Conservation (phyloP, 2,113 vertebrate species). For the Bostrychus sinensis region DNA sequence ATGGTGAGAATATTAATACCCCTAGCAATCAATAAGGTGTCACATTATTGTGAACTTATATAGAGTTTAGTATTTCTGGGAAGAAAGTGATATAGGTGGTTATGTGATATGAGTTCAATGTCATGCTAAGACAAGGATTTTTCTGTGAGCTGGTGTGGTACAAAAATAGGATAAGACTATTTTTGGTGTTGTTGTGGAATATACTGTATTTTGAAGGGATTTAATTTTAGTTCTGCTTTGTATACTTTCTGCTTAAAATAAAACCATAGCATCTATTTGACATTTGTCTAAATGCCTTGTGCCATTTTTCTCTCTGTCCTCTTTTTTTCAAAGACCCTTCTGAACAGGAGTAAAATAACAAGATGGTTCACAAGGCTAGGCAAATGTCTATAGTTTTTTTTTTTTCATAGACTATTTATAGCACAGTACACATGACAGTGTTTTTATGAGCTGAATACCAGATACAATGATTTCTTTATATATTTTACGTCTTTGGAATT, state of each 20-base stretch:
- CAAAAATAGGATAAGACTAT: not conserved
- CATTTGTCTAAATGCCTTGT: not conserved
- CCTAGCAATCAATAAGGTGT: slow-evolving; percentile 40
- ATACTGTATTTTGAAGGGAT: not conserved
- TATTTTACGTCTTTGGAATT: not conserved
- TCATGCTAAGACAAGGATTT: slow-evolving; percentile 24
- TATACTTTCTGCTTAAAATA: too few relatives aligned
- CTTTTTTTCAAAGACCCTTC: slow-evolving; percentile 43
- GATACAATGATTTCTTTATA: not conserved
- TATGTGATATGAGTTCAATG: slow-evolving; percentile 36
- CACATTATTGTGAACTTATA: slow-evolving; percentile 25
- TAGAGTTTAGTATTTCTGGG: slow-evolving; percentile 25
- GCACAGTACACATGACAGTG: slow-evolving; percentile 15
- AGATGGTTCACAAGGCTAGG: slow-evolving; percentile 32
- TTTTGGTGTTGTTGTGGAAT: not conserved
- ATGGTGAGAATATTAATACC: slow-evolving; percentile 6
- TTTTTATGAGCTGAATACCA: slow-evolving; percentile 1
- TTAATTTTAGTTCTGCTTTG: too few relatives aligned
- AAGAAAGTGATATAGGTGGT: slow-evolving; percentile 20
- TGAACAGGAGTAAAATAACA: slow-evolving; percentile 59
- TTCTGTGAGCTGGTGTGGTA: not conserved
- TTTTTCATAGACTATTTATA: slow-evolving; percentile 46
- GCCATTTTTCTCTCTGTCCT: slow-evolving; percentile 2
- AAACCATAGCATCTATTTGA: not conserved
- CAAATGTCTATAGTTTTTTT: slow-evolving; percentile 38